A percentile compares a stretch with the other conserved stretches of the same genome.
phyloP scores from a whole-genome alignment of 2,888 invertebrate species.

The Metallyticus violacea region DNA sequence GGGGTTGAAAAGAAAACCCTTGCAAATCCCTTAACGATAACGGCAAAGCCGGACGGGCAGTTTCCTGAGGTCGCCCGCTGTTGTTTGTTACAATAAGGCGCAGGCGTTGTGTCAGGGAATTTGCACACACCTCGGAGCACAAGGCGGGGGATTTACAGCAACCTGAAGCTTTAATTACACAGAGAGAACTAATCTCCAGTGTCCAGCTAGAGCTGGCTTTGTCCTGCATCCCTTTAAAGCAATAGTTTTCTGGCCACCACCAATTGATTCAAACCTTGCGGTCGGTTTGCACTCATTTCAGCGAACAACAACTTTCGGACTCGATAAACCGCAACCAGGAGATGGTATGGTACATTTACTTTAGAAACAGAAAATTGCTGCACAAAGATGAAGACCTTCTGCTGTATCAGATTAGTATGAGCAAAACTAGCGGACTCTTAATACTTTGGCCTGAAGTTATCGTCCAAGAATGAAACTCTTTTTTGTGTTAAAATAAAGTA shows the following conservation, averaged over 20 bases:
- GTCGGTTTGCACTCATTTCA: neutral
- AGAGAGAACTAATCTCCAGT: neutral
- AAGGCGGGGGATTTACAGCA: constrained; percentile 16
- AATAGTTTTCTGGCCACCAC: neutral
- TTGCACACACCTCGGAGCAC: neutral
- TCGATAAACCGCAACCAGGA: too few relatives aligned
- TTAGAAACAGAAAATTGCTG: too few relatives aligned
- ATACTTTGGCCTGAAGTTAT: too few relatives aligned
- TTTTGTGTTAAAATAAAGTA: too few relatives aligned
- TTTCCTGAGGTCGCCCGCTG: neutral
- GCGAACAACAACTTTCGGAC: too few relatives aligned
- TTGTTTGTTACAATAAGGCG: constrained; percentile 22
- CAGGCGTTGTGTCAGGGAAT: neutral
- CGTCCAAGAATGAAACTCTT: too few relatives aligned
- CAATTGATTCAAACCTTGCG: neutral
- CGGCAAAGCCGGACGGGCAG: constrained; percentile 15
- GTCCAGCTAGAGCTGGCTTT: neutral
- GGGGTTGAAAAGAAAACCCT: neutral
- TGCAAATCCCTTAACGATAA: constrained; percentile 25
- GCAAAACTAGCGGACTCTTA: too few relatives aligned
- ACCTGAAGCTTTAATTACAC: neutral
- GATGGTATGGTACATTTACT: too few relatives aligned
- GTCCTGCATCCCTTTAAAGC: neutral
- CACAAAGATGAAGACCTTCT: too few relatives aligned
- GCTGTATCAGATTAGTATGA: too few relatives aligned